Percentiles rank a stretch among this genome's conserved stretches.
Conservation (phyloP, 1,140 invertebrate species). For the Megalopta genalis region DNA sequence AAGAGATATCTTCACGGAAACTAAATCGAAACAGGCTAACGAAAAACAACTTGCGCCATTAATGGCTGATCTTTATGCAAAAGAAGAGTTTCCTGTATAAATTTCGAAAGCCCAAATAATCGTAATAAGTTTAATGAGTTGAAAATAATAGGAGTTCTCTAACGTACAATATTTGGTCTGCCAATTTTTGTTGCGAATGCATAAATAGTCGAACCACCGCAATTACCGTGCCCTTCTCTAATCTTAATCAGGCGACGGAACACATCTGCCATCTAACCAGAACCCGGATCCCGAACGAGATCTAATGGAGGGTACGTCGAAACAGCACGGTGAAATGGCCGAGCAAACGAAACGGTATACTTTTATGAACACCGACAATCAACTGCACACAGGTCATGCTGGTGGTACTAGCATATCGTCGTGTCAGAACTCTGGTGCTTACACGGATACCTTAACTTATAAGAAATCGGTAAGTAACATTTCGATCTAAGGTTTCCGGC, state of each 20-base stretch:
- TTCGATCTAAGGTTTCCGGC: background rate
- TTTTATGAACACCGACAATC: conserved; percentile 76
- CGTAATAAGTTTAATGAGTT: no score
- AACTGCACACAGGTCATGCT: conserved; percentile 74
- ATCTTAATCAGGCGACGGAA: conserved; percentile 70
- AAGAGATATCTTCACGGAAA: no score
- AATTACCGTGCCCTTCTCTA: background rate
- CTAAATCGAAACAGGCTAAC: no score
- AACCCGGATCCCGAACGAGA: conserved; percentile 77
- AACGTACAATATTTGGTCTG: no score
- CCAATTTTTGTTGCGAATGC: no score
- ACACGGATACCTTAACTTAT: conserved; percentile 78
- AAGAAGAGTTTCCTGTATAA: no score
- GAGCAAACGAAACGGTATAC: conserved; percentile 77
- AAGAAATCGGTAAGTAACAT: conserved; percentile 74
- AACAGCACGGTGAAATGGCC: conserved; percentile 74
- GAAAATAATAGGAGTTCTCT: no score
- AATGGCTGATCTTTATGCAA: no score
- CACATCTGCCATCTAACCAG: conserved; percentile 74
- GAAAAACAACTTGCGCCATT: no score
- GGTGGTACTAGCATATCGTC: conserved; percentile 76
- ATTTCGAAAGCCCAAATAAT: no score
- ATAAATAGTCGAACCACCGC: no score
- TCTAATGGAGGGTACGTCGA: conserved; percentile 76
- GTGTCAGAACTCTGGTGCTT: conserved; percentile 75